These are phyloP conservation scores for Brachyrhaphis roseni DNA, from an alignment of 2,797 vertebrate genomes.

Conservation along the genomic window DNA sequence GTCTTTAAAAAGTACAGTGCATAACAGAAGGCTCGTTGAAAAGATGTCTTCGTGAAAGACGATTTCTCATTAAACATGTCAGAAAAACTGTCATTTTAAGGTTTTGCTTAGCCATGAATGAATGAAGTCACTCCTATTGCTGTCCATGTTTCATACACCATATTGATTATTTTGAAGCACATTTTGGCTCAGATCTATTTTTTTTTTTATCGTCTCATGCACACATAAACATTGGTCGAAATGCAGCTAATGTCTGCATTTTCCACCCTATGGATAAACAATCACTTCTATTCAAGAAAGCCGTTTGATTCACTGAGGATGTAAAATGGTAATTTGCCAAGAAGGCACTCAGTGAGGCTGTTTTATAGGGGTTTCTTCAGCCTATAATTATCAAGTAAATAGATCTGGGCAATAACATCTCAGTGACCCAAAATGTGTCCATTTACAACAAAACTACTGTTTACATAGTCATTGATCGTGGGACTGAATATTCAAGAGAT, in stretches of 20 bases:
- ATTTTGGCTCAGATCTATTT: not conserved
- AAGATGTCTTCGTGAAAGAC: constrained; percentile 43
- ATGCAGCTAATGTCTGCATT: not conserved
- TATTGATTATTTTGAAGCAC: constrained; percentile 9
- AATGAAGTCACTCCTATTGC: constrained; percentile 13
- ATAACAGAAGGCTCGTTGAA: constrained; percentile 17
- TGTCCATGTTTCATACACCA: constrained; percentile 18
- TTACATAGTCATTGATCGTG: not conserved
- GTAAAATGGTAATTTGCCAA: constrained; percentile 12
- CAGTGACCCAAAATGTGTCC: not conserved
- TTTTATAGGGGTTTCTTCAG: not conserved
- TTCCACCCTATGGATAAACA: not conserved
- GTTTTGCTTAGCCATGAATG: constrained; percentile 18
- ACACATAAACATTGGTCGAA: not conserved
- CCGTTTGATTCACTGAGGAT: not conserved
- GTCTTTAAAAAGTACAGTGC: not conserved
- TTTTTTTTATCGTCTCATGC: not conserved
- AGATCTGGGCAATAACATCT: not conserved
- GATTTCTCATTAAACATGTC: constrained; percentile 35
- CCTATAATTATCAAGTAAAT: not conserved
- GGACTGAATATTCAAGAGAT: not conserved
- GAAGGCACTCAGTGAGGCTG: constrained; percentile 1
- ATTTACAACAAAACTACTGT: not conserved
- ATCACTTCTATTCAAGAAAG: constrained; percentile 7
- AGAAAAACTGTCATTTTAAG: constrained; percentile 26